Base-by-base conservation (phyloP, 37 sponge, comb jelly and placozoan species). In the Amphimedon queenslandica region DNA sequence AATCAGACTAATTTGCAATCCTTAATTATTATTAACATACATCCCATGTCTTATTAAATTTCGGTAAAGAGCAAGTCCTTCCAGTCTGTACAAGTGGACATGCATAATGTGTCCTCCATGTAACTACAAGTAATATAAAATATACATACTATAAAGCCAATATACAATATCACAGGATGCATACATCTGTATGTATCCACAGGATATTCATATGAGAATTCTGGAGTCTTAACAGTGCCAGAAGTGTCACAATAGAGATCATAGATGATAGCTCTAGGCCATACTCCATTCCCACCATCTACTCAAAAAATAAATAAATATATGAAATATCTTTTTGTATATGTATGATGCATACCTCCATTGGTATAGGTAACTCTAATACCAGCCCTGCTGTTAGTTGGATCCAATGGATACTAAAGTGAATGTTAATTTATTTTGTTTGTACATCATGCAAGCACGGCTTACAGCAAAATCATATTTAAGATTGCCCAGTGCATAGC, bases 371-470 rank as follows among this genome's bases (percentile, higher is more conserved):
- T 81, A 68, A 90, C 63, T 31, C 90, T 75, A 34, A 90, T 67
- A 8, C 90, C 90, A 34, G 37, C 43, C 20, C 58, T 35, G 6
- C 73, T 65, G 61, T 90, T 71, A 34, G 63, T 60, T 27, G 78
- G 86, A 40, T 84, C 85, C 18, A 90, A 70, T 36, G 90, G 90
- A 32, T 73, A 74, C 90, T 90, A 42, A 4, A 80, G 18, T n/a
- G 21, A n/a, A 60, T 25, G 5, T n/a, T 5, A 60, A n/a, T 11
- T 60, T 25, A 25, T 25, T 60, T 6, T 60, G 21, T 6, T 60
- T 60, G 28, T n/a, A 60, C 5, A 60, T n/a, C 21, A 11, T 60
- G 28, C 27, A 60, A 13, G 5, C 21, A 60, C 21, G 61, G 5
- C 61, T 60, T 5, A 60, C 61, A 60, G 61, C 61, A 25, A n/a